These are phyloP conservation scores for Sula dactylatra DNA, from an alignment of 2,113 vertebrate genomes.

Conservation along the genomic window DNA sequence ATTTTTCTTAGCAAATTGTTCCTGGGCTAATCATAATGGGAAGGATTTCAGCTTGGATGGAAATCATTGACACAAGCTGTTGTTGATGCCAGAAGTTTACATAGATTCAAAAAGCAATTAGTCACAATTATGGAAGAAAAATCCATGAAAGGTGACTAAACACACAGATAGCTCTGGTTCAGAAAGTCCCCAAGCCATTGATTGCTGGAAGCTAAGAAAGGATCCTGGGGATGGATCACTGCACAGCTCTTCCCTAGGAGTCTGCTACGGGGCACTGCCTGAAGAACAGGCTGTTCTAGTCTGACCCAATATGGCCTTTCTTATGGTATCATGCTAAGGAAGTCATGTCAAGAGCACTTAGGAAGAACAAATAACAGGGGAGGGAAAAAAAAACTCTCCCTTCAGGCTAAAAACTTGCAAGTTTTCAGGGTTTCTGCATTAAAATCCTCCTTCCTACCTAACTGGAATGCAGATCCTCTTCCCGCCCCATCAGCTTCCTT, in stretches of 20 bases:
- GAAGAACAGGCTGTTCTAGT: not conserved
- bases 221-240: not conserved
- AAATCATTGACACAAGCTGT: conserved; percentile 19
- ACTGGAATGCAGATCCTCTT: not conserved
- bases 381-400: not conserved
- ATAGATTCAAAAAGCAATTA: conserved; percentile 36
- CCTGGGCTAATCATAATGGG: not conserved
- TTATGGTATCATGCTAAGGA: not conserved
- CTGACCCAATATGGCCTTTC: not conserved
- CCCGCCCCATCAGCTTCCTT: not conserved
- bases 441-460: not conserved
- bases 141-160: not conserved
- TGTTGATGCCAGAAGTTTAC: conserved; percentile 5
- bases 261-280: not conserved
- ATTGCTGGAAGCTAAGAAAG: conserved; percentile 2
- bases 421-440: not conserved
- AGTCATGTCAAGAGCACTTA: not conserved
- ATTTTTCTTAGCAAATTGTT: conserved; percentile 6
- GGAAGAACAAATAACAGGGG: not conserved
- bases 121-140: conserved; percentile 10
- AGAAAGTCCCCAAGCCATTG: not conserved
- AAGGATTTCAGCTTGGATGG: conserved; percentile 3
- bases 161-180: not conserved
- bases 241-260: not conserved
- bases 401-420: not conserved